These are phyloP conservation scores for Ormyrus pomaceus DNA, from an alignment of 2,888 invertebrate genomes.

Conservation along the genomic window DNA sequence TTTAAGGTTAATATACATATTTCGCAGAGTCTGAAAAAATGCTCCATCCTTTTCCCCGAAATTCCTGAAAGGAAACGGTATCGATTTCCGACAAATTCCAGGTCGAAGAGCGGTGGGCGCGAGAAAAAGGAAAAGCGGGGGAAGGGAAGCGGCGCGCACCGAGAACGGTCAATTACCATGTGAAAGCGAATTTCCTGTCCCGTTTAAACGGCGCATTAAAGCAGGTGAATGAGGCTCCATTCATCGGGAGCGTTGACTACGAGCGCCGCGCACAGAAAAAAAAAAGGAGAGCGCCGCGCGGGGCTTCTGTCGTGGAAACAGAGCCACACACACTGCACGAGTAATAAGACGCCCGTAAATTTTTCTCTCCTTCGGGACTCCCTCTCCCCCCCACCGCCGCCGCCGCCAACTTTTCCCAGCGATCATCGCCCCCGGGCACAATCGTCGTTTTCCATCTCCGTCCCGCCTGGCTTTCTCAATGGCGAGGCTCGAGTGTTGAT, in stretches of 20 bases:
- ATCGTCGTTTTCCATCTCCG: constrained; percentile 9
- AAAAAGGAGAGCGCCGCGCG: background rate
- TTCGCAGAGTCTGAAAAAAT: too few relatives aligned
- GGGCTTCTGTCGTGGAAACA: background rate
- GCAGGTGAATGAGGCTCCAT: constrained; percentile 43
- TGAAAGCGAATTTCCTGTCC: constrained; percentile 51
- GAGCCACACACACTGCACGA: too few relatives aligned
- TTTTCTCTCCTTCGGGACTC: constrained; percentile 4
- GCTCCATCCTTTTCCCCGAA: too few relatives aligned
- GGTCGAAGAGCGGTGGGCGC: too few relatives aligned
- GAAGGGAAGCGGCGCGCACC: background rate
- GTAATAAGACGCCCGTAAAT: constrained; percentile 19
- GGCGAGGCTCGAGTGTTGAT: too few relatives aligned
- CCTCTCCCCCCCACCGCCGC: too few relatives aligned
- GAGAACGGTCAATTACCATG: constrained; percentile 30
- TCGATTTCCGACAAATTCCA: constrained; percentile 21
- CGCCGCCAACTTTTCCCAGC: constrained; percentile 17
- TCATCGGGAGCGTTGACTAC: background rate
- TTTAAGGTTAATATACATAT: too few relatives aligned
- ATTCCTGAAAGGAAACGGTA: too few relatives aligned
- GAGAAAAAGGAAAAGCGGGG: background rate
- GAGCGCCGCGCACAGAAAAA: background rate
- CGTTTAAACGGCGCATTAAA: constrained; percentile 35
- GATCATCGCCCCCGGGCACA: constrained; percentile 26
- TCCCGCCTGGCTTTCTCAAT: too few relatives aligned